Evolutionary conservation across 2,113 vertebrate genomes (phyloP).

Genomic region (Hippolais icterina): DNA sequence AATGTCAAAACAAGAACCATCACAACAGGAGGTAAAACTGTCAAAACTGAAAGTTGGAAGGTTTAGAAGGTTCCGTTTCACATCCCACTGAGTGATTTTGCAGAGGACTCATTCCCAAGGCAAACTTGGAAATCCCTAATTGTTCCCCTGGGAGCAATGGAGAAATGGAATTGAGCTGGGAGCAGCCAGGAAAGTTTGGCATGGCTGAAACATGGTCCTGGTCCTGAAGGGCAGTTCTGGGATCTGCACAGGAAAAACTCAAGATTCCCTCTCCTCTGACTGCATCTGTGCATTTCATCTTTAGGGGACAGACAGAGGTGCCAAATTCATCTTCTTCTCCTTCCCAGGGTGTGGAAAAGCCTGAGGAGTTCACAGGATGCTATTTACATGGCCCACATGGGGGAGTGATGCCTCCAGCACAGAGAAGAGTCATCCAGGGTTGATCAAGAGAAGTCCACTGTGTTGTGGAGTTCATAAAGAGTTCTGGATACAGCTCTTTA

Average conservation of each 20-base stretch:
- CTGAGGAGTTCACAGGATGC: neutral
- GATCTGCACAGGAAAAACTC: neutral
- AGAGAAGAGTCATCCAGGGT: neutral
- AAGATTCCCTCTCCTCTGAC: neutral
- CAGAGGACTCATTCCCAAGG: neutral
- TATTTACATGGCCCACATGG: neutral
- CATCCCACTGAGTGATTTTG: fast-evolving
- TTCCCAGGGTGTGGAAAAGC: neutral
- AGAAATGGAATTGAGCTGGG: neutral
- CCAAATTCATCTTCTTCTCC: neutral
- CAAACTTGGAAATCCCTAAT: neutral
- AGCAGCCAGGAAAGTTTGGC: neutral
- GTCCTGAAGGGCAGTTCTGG: neutral
- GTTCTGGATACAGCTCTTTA: neutral
- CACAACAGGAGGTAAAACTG: neutral
- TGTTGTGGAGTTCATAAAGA: neutral
- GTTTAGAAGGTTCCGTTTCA: neutral
- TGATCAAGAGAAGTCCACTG: neutral
- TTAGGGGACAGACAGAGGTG: neutral
- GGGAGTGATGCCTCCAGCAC: neutral
- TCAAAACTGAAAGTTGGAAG: neutral
- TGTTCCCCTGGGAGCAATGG: neutral
- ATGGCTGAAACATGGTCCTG: neutral
- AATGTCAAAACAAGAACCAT: neutral
- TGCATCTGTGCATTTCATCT: neutral